Percentiles rank a stretch among this genome's conserved stretches.
Conservation (phyloP, 37 sponge, comb jelly and placozoan genomes). For the Spongilla lacustris region DNA sequence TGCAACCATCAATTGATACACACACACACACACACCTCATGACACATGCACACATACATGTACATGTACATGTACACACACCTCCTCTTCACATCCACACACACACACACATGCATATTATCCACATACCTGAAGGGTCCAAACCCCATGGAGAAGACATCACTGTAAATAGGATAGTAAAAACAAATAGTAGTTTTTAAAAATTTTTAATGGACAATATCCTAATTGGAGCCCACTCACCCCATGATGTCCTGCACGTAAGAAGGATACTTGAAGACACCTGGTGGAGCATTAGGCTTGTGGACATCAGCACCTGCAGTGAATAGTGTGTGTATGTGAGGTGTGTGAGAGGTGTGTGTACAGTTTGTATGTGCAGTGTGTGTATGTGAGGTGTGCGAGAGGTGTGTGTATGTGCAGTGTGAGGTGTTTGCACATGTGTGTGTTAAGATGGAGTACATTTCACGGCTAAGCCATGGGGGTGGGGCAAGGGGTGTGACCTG, state of each 20-base stretch:
- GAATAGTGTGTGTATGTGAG: neutral
- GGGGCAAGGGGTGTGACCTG: slow-evolving; percentile 42
- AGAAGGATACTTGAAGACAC: slow-evolving; percentile 85
- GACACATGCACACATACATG: neutral
- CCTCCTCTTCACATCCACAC: neutral
- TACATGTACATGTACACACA: neutral
- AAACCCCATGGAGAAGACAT: slow-evolving; percentile 97
- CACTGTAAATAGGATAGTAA: slow-evolving; percentile 48
- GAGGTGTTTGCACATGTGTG: too few species aligned
- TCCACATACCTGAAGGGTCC: slow-evolving; percentile 99
- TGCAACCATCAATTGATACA: neutral
- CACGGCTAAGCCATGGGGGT: too few species aligned
- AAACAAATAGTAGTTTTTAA: too few species aligned
- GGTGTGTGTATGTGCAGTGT: too few species aligned
- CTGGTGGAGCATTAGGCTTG: slow-evolving; percentile 37
- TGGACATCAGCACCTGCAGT: slow-evolving; percentile 74
- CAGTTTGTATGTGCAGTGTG: neutral
- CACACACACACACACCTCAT: neutral
- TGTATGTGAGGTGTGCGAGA: neutral
- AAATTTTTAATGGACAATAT: too few species aligned
- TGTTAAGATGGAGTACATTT: too few species aligned
- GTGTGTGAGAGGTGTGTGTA: neutral
- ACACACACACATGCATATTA: neutral
- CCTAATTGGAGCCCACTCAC: too few species aligned
- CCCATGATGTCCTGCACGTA: slow-evolving; percentile 98